Base-by-base conservation (phyloP, 1,140 invertebrate genomes). In the Ptiloglossa arizonensis region DNA sequence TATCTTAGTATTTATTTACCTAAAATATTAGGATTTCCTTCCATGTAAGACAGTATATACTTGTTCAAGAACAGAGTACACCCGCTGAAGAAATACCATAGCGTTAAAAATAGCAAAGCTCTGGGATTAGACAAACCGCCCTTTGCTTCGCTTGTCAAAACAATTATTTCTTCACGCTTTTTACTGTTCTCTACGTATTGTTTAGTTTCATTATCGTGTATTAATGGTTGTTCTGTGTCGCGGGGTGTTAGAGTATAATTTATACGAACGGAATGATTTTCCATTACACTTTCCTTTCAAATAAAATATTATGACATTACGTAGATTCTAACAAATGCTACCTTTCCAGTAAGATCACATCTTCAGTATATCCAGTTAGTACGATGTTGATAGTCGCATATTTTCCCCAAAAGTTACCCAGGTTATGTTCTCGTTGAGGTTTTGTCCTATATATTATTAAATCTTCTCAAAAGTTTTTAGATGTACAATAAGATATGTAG, bases 51-150 rank as follows among this genome's bases (percentile, higher is more conserved):
- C 41, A 97, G 90, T 87, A 97, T 97, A 86, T 97, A 97, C 89
- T 97, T 97, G 91, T 97, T 97, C 29, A 97, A 91, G 90, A 97
- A 97, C 48, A 97, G 92, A 8, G 96, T 97, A 87, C 95, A 95
- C 11, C 95, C 95, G 88, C 96, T 96, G 87, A 96, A 96, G 80
- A 97, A 93, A 84, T 96, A 97, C 96, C 96, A 97, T 44, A 97
- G 89, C 27, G 95, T 90, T 17, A 97, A 91, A 88, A 96, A 96
- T 72, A 94, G 88, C 32, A 96, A 90, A 2, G 96, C 96, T 85
- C 95, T 88, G 9, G 95, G 87, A 88, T 95, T 95, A n/a, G 92
- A 89, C 24, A 95, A 88, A 35, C 95, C 94, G 72, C 91, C 93
- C 80, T 92, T 93, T 3, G 85, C 83, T 56, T 91, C 83, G 9